A percentile compares a stretch with the other conserved stretches of the same genome.
Evolutionary conservation across 1,140 invertebrate species (phyloP).

Genomic region (Marisa cornuarietis): DNA sequence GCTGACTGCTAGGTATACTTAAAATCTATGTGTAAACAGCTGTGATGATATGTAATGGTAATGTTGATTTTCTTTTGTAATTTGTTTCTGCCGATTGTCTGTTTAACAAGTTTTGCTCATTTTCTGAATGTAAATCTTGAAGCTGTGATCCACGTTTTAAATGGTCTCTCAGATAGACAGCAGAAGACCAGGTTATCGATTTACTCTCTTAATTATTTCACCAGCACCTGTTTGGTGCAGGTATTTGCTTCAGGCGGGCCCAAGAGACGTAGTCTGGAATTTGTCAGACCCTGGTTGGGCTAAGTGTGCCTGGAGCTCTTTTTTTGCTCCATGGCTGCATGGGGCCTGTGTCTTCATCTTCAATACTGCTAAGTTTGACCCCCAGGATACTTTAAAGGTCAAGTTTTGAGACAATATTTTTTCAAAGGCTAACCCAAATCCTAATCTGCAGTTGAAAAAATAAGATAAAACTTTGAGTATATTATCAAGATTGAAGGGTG

Average conservation of each 20-base stretch:
- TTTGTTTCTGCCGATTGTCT: not conserved
- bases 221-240: constrained; percentile 37
- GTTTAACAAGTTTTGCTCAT: not conserved
- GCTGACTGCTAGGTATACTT: constrained; percentile 59
- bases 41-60: too few species aligned
- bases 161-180: not conserved
- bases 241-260: constrained; percentile 56
- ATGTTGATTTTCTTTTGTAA: not conserved
- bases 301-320: constrained; percentile 65
- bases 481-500: too few species aligned
- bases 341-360: constrained; percentile 67
- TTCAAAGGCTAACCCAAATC: not conserved
- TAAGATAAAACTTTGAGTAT: too few species aligned
- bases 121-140: not conserved
- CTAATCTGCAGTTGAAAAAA: too few species aligned
- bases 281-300: constrained; percentile 70
- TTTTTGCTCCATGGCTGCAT: constrained; percentile 67
- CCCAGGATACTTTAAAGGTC: constrained; percentile 55
- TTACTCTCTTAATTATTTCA: not conserved
- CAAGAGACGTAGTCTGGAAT: constrained; percentile 66
- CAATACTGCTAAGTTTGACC: constrained; percentile 59
- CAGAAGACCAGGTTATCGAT: not conserved
- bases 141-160: not conserved
- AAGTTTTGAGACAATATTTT: not conserved
- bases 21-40: not conserved